A percentile compares a stretch with the other conserved stretches of the same genome.
These are phyloP conservation scores for Forbesichthys agassizii DNA, from an alignment of 2,113 vertebrate species.

Conservation along the genomic window DNA sequence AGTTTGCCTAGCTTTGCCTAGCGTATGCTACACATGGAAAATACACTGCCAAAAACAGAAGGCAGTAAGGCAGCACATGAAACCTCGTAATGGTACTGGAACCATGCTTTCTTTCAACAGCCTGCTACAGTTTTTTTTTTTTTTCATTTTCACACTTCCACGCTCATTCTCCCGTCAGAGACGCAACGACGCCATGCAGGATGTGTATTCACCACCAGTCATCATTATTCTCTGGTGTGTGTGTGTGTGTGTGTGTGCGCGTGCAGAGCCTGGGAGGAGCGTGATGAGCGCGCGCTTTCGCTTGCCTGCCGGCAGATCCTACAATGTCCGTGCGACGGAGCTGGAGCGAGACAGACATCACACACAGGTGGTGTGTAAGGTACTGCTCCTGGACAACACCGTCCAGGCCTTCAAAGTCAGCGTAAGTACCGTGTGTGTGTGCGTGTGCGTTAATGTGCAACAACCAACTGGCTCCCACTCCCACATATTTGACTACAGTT, in stretches of 20 bases:
- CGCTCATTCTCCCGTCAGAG: too few relatives aligned
- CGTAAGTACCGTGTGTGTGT: slow-evolving; percentile 79
- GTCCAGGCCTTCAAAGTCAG: slow-evolving; percentile 94
- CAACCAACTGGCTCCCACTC: neutral
- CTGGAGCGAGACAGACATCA: slow-evolving; percentile 98
- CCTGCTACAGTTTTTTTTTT: too few relatives aligned
- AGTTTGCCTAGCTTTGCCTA: too few relatives aligned
- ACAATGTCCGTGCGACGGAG: slow-evolving; percentile 99
- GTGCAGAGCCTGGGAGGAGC: slow-evolving; percentile 91
- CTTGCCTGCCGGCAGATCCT: slow-evolving; percentile 99
- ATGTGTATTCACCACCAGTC: too few relatives aligned
- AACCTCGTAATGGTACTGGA: too few relatives aligned
- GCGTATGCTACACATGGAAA: too few relatives aligned
- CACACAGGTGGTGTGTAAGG: slow-evolving; percentile 95
- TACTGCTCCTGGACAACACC: slow-evolving; percentile 96
- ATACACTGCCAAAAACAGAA: too few relatives aligned
- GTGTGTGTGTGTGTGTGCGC: slow-evolving; percentile 25
- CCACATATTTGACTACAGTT: neutral
- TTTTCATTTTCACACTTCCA: too few relatives aligned
- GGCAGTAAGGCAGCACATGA: too few relatives aligned
- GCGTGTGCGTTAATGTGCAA: too few relatives aligned
- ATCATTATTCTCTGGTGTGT: neutral
- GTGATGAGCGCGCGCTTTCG: slow-evolving; percentile 99
- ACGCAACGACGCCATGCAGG: too few relatives aligned
- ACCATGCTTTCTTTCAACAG: too few relatives aligned